Conservation (phyloP, 23 tunicate genomes). For the Trididemnum clinides region DNA sequence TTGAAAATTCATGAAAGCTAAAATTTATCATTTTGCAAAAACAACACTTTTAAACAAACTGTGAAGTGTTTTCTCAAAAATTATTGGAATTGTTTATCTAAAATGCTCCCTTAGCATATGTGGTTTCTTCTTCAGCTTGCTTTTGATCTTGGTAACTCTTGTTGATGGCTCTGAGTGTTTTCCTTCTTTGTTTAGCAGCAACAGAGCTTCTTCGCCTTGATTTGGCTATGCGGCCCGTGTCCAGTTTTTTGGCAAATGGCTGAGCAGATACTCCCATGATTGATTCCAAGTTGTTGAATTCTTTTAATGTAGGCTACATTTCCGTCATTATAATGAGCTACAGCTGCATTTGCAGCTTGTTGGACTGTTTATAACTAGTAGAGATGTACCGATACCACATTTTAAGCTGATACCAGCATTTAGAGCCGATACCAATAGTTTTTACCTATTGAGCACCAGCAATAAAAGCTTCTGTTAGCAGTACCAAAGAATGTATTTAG, state of each 20-base stretch:
- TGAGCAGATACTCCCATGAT: background rate
- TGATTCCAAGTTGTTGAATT: constrained; percentile 3
- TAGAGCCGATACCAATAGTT: no score
- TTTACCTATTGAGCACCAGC: no score
- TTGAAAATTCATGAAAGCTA: no score
- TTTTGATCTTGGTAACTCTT: background rate
- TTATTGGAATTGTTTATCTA: no score
- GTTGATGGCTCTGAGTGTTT: constrained; percentile 2
- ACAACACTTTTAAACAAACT: no score
- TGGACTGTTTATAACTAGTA: no score
- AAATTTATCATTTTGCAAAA: no score
- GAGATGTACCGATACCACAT: no score
- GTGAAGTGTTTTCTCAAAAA: no score
- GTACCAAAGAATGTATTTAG: no score
- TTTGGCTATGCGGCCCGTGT: background rate
- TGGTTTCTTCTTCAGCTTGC: background rate
- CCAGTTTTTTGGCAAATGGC: background rate
- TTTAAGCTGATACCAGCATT: no score
- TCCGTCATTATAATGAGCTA: constrained; percentile 18
- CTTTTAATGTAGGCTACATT: background rate
- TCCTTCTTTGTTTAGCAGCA: background rate
- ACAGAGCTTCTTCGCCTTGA: background rate
- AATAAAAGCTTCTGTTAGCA: no score
- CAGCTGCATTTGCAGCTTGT: constrained; percentile 8
- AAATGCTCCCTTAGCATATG: constrained; percentile 14